These are phyloP conservation scores for Callimorpha dominula DNA, from an alignment of 2,888 invertebrate genomes.

Conservation along the genomic window DNA sequence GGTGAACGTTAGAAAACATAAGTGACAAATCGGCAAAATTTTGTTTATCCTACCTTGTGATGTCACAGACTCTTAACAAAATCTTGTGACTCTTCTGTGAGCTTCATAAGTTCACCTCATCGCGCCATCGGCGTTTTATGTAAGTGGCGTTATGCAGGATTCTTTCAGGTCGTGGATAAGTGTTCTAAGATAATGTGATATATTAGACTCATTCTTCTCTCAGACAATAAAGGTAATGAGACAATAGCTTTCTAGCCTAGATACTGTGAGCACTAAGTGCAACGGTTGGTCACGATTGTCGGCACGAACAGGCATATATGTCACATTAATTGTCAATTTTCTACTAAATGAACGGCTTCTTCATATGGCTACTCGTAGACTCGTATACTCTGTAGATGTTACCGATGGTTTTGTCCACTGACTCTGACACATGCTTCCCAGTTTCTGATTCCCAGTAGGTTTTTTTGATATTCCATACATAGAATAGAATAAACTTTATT, in stretches of 20 bases:
- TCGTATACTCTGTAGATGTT: background rate
- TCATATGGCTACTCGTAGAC: slow-evolving; percentile 3
- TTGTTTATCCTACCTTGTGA: too few relatives aligned
- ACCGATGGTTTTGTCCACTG: background rate
- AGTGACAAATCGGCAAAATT: too few relatives aligned
- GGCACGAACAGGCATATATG: slow-evolving; percentile 34
- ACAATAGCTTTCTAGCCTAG: slow-evolving; percentile 52
- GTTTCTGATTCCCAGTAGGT: too few relatives aligned
- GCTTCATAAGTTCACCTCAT: background rate
- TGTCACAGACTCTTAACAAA: too few relatives aligned
- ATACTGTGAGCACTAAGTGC: slow-evolving; percentile 42
- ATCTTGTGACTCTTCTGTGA: background rate
- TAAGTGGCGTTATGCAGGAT: background rate
- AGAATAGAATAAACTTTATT: too few relatives aligned
- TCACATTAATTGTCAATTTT: slow-evolving; percentile 54
- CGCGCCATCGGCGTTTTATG: background rate
- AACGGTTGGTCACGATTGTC: slow-evolving; percentile 38
- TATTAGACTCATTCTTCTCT: slow-evolving; percentile 19
- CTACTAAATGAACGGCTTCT: slow-evolving; percentile 30
- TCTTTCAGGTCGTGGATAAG: background rate
- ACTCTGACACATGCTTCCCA: background rate
- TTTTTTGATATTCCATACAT: too few relatives aligned
- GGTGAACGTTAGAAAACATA: too few relatives aligned
- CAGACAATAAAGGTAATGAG: slow-evolving; percentile 22
- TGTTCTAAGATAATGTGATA: slow-evolving; percentile 11